Conservation (phyloP, 2,113 vertebrate genomes). For the Ceuthmochares aereus region DNA sequence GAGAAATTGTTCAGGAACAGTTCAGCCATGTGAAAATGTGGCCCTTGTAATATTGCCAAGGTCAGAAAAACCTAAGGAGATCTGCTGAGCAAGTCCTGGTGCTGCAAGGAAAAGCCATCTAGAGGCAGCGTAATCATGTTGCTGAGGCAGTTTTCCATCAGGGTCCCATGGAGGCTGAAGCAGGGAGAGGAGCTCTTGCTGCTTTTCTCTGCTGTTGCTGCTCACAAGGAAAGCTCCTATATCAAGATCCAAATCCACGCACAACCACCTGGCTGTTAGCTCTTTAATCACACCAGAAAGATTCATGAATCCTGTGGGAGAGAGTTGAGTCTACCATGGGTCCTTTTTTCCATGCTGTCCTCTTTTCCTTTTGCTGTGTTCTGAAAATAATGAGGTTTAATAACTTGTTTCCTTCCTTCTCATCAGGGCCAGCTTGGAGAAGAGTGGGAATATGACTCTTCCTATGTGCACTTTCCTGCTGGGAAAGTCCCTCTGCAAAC, state of each 20-base stretch:
- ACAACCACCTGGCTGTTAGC: not conserved
- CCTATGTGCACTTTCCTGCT: not conserved
- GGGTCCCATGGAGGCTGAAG: not conserved
- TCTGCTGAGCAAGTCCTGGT: not conserved
- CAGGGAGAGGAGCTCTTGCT: not conserved
- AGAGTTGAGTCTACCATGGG: not conserved
- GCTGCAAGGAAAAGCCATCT: not conserved
- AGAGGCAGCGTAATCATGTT: not conserved
- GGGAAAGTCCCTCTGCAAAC: not conserved
- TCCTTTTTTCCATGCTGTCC: not conserved
- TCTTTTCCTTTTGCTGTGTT: not conserved
- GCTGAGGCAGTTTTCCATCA: not conserved
- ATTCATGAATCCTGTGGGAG: not conserved
- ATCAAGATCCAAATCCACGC: not conserved
- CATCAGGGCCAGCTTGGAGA: not conserved
- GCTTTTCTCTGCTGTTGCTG: not conserved
- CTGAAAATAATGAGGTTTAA: not conserved
- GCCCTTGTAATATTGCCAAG: constrained; percentile 9
- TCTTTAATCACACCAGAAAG: not conserved
- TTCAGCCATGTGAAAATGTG: not conserved
- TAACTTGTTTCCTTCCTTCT: not conserved
- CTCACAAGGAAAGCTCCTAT: not conserved
- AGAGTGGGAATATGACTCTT: not conserved
- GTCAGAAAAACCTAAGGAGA: constrained; percentile 17
- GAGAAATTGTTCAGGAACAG: constrained; percentile 5